phyloP scores from a whole-genome alignment of 2,888 invertebrate genomes.

The Abscondita cerata region DNA sequence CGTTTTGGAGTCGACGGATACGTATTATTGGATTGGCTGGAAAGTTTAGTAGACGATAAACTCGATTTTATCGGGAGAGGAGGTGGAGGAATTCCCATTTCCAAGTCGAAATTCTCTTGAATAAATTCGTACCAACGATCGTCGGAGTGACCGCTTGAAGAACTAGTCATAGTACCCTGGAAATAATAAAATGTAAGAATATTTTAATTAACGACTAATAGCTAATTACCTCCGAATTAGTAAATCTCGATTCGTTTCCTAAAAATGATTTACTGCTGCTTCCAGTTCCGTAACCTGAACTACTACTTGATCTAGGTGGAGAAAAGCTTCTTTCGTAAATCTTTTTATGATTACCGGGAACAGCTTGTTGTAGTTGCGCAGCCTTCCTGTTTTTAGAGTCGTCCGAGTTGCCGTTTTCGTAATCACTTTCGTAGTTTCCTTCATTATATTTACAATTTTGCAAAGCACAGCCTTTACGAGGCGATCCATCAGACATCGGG shows the following conservation, averaged over 20 bases:
- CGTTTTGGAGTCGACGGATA: conserved; percentile 56
- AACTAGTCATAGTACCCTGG: conserved; percentile 68
- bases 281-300: conserved; percentile 86
- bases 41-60: conserved; percentile 23
- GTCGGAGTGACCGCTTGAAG: conserved; percentile 70
- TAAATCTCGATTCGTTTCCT: conserved; percentile 39
- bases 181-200: conserved; percentile 37
- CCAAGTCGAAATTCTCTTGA: conserved; percentile 59
- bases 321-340: conserved; percentile 77
- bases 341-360: conserved; percentile 68
- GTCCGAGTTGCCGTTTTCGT: conserved; percentile 68
- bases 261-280: conserved; percentile 61
- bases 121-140: conserved; percentile 70
- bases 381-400: conserved; percentile 58
- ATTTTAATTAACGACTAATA: too few relatives aligned
- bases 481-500: conserved; percentile 72
- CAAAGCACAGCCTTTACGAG: conserved; percentile 71
- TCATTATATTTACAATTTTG: conserved; percentile 70
- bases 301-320: conserved; percentile 78
- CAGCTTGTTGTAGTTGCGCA: conserved; percentile 62
- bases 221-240: conserved; percentile 40
- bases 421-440: conserved; percentile 69
- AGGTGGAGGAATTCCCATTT: conserved; percentile 63
- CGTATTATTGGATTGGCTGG: conserved; percentile 48
- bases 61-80: conserved; percentile 55